Percentiles rank a stretch among this genome's conserved stretches.
These are phyloP conservation scores for Nemotelus nigrinus DNA, from an alignment of 2,888 invertebrate species.

Conservation along the genomic window DNA sequence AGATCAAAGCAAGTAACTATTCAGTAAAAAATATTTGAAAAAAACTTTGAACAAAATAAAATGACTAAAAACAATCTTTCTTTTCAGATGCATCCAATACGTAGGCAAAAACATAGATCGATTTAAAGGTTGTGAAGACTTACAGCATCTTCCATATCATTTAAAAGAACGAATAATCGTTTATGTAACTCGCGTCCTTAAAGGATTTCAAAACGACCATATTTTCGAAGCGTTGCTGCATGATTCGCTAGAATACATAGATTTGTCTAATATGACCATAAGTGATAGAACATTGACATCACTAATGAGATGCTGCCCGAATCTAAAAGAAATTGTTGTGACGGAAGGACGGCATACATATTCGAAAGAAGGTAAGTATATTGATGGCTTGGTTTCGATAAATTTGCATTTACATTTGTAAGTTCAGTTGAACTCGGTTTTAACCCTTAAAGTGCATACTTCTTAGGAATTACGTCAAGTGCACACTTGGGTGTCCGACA, in stretches of 20 bases:
- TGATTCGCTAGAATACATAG: constrained; percentile 38
- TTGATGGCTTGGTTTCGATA: neutral
- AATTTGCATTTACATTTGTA: neutral
- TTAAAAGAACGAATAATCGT: constrained; percentile 44
- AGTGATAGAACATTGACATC: constrained; percentile 35
- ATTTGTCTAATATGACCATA: constrained; percentile 45
- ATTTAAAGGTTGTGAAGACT: constrained; percentile 38
- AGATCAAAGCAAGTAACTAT: too few relatives aligned
- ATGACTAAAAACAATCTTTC: neutral
- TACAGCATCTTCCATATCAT: constrained; percentile 41
- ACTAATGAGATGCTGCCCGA: constrained; percentile 19
- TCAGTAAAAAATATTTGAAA: too few relatives aligned
- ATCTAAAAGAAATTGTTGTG: constrained; percentile 37
- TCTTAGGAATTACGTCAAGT: too few relatives aligned
- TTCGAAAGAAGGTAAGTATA: constrained; percentile 35
- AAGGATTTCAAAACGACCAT: constrained; percentile 45
- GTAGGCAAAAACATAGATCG: constrained; percentile 35
- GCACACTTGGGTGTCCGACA: too few relatives aligned
- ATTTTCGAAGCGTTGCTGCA: constrained; percentile 39
- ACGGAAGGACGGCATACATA: constrained; percentile 30
- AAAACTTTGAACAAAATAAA: too few relatives aligned
- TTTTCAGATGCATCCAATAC: constrained; percentile 44
- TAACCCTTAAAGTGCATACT: too few relatives aligned
- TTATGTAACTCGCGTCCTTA: constrained; percentile 32
- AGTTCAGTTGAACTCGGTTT: neutral